Evolutionary conservation across 1,140 invertebrate genomes (phyloP).

Genomic region (Drosophila tani): DNA sequence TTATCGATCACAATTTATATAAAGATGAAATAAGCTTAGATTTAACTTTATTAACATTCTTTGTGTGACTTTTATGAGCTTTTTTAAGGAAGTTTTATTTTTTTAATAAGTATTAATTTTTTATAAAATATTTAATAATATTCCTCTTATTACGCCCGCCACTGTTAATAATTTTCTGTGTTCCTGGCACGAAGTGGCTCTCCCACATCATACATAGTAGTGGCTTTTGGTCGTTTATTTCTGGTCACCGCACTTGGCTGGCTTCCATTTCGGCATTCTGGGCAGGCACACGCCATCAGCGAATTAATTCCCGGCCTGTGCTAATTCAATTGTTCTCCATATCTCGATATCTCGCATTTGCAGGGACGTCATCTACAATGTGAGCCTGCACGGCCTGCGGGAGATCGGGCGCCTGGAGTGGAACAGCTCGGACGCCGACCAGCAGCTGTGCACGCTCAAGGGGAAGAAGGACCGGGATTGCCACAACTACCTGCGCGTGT

Average conservation of each 20-base stretch:
- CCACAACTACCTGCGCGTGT: conserved; percentile 98
- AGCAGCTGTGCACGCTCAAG: conserved; percentile 94
- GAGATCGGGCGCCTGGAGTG: conserved; percentile 91
- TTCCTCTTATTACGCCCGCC: conserved; percentile 7
- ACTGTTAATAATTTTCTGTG: conserved; percentile 15
- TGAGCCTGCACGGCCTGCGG: conserved; percentile 90
- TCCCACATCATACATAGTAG: background rate
- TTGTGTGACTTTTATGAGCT: no score
- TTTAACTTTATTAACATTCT: no score
- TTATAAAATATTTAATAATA: background rate
- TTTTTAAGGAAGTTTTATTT: no score
- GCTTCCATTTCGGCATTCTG: conserved; percentile 56
- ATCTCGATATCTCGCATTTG: conserved; percentile 22
- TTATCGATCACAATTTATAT: no score
- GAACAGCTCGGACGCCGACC: conserved; percentile 92
- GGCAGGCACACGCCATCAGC: conserved; percentile 65
- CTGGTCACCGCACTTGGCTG: conserved; percentile 48
- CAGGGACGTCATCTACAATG: conserved; percentile 92
- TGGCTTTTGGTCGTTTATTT: conserved; percentile 23
- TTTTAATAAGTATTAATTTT: no score
- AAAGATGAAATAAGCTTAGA: no score
- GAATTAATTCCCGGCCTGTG: conserved; percentile 64
- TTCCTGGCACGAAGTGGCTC: conserved; percentile 23
- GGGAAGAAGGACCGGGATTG: conserved; percentile 94
- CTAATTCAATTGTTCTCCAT: conserved; percentile 85